phyloP scores from a whole-genome alignment of 2,797 vertebrate genomes.

The Loriculus beryllinus region DNA sequence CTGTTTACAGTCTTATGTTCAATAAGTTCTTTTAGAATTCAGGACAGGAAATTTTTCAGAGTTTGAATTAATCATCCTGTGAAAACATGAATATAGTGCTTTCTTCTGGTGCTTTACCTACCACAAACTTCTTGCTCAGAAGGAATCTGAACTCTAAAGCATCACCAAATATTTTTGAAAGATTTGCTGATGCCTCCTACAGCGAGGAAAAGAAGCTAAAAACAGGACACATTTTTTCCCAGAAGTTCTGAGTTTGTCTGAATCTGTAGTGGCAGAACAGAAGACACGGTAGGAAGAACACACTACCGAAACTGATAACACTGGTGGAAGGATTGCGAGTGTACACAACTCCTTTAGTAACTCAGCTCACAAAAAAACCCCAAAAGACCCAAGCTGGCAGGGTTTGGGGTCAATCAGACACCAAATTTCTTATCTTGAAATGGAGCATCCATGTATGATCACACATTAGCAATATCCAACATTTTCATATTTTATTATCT shows the following conservation, averaged over 20 bases:
- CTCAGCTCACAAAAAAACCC: neutral
- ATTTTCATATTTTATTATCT: neutral
- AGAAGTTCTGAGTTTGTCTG: neutral
- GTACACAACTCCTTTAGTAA: neutral
- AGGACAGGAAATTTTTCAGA: conserved; percentile 2
- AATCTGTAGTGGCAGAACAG: neutral
- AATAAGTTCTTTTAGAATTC: conserved; percentile 12
- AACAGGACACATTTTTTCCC: neutral
- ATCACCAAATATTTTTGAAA: neutral
- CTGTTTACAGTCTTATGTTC: conserved; percentile 35
- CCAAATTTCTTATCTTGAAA: neutral
- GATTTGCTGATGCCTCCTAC: neutral
- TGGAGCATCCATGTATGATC: neutral
- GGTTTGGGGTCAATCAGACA: neutral
- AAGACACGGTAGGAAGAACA: neutral
- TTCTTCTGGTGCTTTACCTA: neutral
- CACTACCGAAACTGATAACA: neutral
- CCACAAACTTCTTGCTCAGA: neutral
- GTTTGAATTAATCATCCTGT: neutral
- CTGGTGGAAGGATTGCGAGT: neutral
- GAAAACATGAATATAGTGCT: neutral
- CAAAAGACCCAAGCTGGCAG: neutral
- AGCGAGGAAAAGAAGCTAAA: neutral
- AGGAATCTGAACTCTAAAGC: neutral
- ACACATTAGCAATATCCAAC: neutral